Percentiles rank a stretch among this genome's conserved stretches.
phyloP scores from a whole-genome alignment of 2,113 vertebrate genomes.

The Mugil cephalus region DNA sequence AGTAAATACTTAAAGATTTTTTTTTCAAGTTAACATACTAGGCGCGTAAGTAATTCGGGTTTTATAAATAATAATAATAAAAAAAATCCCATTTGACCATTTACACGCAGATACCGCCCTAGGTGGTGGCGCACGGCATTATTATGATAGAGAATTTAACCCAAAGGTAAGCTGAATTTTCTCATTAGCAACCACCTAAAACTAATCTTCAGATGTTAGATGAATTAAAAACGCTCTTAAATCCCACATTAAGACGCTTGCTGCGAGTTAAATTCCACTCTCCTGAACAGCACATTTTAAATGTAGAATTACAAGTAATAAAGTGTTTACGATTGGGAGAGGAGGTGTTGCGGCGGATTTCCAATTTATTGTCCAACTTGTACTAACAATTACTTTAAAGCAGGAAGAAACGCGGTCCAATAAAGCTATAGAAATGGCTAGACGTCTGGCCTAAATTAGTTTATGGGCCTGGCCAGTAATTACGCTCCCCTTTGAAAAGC shows the following conservation, averaged over 20 bases:
- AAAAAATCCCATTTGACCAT: background rate
- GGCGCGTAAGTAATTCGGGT: no score
- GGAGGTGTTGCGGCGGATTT: slow-evolving; percentile 88
- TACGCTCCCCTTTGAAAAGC: slow-evolving; percentile 92
- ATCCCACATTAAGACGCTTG: background rate
- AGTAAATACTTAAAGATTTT: no score
- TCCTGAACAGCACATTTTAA: slow-evolving; percentile 15
- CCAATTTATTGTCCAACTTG: slow-evolving; percentile 88
- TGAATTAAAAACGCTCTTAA: no score
- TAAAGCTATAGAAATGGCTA: slow-evolving; percentile 97
- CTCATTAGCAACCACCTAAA: background rate
- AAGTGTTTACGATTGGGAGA: slow-evolving; percentile 83
- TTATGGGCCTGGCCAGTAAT: slow-evolving; percentile 89
- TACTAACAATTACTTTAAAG: slow-evolving; percentile 93
- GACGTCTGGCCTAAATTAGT: slow-evolving; percentile 99
- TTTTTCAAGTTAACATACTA: no score
- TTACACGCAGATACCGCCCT: background rate
- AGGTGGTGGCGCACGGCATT: no score
- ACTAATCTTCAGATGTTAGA: no score
- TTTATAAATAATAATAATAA: background rate
- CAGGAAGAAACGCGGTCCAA: slow-evolving; percentile 95
- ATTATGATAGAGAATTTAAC: background rate
- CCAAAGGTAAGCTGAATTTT: background rate
- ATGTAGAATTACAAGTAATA: slow-evolving; percentile 55
- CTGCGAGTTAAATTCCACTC: background rate